Evolutionary conservation across 2,113 vertebrate genomes (phyloP).

Genomic region (Dendrocopos noguchii): DNA sequence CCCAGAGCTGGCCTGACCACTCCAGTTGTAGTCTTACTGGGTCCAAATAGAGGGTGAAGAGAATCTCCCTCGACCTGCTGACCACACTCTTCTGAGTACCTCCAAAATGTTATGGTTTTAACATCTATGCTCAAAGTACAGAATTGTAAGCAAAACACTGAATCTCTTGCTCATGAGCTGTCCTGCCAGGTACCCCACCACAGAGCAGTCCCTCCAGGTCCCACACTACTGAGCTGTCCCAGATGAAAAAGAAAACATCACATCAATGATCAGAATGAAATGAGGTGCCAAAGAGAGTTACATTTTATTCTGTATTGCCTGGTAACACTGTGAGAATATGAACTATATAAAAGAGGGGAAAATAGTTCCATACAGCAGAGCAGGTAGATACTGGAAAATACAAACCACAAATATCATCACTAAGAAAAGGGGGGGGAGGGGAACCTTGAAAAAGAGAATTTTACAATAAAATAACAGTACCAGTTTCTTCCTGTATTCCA

Average conservation of each 20-base stretch:
- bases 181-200: not conserved
- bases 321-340: slow-evolving; percentile 16
- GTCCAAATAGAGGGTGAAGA: not conserved
- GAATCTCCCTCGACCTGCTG: not conserved
- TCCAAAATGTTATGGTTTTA: not conserved
- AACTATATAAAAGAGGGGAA: slow-evolving; percentile 4
- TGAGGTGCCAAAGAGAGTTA: not conserved
- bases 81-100: not conserved
- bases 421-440: not conserved
- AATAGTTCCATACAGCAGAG: not conserved
- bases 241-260: not conserved
- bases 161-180: not conserved
- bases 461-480: slow-evolving; percentile 24
- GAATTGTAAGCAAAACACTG: not conserved
- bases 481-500: not conserved
- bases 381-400: not conserved
- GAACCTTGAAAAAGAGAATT: not conserved
- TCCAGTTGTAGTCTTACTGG: not conserved
- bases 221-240: not conserved
- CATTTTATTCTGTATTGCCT: not conserved
- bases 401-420: slow-evolving; percentile 19
- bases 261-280: not conserved
- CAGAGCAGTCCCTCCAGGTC: fast-evolving
- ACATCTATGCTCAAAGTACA: not conserved
- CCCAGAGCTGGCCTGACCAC: not conserved